Percentiles rank a stretch among this genome's conserved stretches.
Conservation (phyloP, 2,888 invertebrate genomes). For the Chymomyza fuscimana region DNA sequence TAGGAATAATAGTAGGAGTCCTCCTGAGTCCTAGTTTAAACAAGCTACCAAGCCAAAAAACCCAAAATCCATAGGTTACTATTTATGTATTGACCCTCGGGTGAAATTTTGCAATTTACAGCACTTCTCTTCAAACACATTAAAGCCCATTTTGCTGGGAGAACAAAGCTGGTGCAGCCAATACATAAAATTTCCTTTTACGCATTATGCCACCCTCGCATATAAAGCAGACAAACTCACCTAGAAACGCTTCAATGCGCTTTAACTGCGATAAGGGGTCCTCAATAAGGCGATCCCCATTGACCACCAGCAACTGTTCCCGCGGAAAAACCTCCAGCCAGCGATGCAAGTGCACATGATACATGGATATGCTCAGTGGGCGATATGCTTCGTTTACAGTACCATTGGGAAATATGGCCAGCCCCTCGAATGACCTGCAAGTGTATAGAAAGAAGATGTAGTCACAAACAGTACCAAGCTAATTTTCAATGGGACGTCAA, state of each 20-base stretch:
- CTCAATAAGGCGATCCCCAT: constrained; percentile 94
- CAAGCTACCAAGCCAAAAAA: too few species aligned
- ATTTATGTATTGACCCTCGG: too few species aligned
- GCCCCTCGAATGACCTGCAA: constrained; percentile 87
- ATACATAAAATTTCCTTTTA: too few species aligned
- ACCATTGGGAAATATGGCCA: constrained; percentile 89
- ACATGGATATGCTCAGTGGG: constrained; percentile 93
- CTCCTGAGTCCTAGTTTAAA: too few species aligned
- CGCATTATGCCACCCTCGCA: too few species aligned
- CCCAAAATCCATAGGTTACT: too few species aligned
- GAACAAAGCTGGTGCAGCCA: too few species aligned
- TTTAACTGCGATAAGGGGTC: constrained; percentile 93
- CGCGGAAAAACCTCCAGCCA: constrained; percentile 97
- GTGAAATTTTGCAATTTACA: too few species aligned
- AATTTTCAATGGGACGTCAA: constrained; percentile 3
- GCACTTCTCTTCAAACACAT: too few species aligned
- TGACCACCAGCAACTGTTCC: constrained; percentile 95
- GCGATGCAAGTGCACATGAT: constrained; percentile 92
- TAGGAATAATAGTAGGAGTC: too few species aligned
- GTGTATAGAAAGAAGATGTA: constrained; percentile 27
- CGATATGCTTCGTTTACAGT: constrained; percentile 90
- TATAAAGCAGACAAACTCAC: constrained; percentile 80
- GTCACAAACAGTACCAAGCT: constrained; percentile 13
- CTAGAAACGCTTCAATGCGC: constrained; percentile 92
- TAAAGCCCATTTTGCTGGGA: too few species aligned